Evolutionary conservation across 2,797 vertebrate genomes (phyloP).

Genomic region (Anisognathus igniventris): DNA sequence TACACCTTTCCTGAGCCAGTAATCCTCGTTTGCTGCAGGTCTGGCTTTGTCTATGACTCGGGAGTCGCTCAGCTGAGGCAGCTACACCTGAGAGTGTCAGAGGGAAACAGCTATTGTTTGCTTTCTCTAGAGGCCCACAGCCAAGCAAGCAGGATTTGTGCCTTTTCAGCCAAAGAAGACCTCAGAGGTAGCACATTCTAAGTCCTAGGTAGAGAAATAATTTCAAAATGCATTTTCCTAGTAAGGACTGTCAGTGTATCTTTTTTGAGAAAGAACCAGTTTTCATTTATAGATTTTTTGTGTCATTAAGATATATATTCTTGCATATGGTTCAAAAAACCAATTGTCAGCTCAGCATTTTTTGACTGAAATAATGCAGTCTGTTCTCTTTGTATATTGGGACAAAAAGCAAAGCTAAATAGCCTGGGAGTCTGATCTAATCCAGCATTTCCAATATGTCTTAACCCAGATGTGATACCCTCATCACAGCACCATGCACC

Average conservation of each 20-base stretch:
- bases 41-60: not conserved
- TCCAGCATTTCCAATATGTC: not conserved
- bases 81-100: not conserved
- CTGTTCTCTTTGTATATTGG: not conserved
- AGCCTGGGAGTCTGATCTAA: not conserved
- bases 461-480: not conserved
- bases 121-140: not conserved
- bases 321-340: not conserved
- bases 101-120: not conserved
- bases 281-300: not conserved
- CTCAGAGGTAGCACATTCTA: not conserved
- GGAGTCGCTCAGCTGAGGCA: not conserved
- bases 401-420: not conserved
- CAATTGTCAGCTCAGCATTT: not conserved
- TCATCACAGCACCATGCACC: accelerated
- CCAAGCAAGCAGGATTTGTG: not conserved
- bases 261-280: not conserved
- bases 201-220: not conserved
- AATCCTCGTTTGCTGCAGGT: not conserved
- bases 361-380: not conserved
- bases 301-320: not conserved
- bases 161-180: not conserved
- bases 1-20: slow-evolving; percentile 8
- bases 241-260: not conserved
- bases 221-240: not conserved